phyloP scores from a whole-genome alignment of 2,888 invertebrate genomes.

The Opisthograptis luteolata region DNA sequence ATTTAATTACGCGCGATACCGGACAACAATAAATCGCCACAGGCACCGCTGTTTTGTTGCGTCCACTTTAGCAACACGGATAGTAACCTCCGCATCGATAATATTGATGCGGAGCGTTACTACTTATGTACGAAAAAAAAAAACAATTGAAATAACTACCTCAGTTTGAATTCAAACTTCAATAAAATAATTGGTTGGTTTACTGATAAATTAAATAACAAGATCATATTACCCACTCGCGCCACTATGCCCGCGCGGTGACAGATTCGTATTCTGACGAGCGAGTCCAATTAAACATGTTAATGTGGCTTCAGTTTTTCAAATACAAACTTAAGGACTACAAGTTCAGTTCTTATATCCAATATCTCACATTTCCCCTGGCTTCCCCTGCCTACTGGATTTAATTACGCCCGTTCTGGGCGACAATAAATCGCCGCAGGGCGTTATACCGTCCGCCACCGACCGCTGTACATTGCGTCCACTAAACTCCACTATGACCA shows the following conservation, averaged over 20 bases:
- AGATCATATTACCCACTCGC: no score
- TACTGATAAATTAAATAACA: no score
- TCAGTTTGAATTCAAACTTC: no score
- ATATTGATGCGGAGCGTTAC: no score
- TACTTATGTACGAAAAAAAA: no score
- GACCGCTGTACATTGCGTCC: not conserved
- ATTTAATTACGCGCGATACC: conserved; percentile 31
- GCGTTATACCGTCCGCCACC: not conserved
- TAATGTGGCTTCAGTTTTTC: no score
- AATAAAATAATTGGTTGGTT: no score
- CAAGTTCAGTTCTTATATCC: not conserved
- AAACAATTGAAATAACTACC: no score
- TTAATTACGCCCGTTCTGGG: conserved; percentile 31
- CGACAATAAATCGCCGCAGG: conserved; percentile 31
- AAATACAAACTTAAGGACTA: not conserved
- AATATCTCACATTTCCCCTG: conserved; percentile 5
- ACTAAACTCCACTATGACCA: not conserved
- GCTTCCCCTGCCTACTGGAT: conserved; percentile 11
- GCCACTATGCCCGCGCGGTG: no score
- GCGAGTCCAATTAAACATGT: no score
- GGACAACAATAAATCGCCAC: conserved; percentile 30
- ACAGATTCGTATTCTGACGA: no score
- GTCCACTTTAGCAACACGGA: not conserved
- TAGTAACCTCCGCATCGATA: no score
- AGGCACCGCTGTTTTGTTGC: conserved; percentile 8